Evolutionary conservation across 2,113 vertebrate species (phyloP), one percentile per base, ranked within the genome.

Genomic region (Solenodon paradoxus): DNA sequence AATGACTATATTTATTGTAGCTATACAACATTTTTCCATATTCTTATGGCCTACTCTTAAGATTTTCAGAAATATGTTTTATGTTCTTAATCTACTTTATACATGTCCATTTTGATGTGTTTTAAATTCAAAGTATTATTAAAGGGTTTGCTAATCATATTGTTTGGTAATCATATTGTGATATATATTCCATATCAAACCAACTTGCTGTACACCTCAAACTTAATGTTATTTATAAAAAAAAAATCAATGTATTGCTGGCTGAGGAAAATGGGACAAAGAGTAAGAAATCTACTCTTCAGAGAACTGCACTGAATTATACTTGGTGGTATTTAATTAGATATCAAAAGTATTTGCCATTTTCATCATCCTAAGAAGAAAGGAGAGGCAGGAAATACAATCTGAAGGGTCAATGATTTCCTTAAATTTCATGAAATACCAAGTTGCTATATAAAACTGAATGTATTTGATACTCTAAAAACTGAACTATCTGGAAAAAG

Each of bases 381-480:
- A 79, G 64, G 49, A 93, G 47, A 95, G 61, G 72, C 38, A 80
- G 63, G 71, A 97, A 66, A 92, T 92, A 96, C 9, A 93, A 96
- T 94, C 95, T 93, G 51, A 96, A 88, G 90, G 83, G 80, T 95
- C 79, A 92, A 96, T 61, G 59, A 97, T 92, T 92, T 96, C 53
- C 82, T 96, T 96, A 92, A 80, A 84, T 94, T 95, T 93, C 53
- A 81, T 66, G 19, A 97, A 97, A 93, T 96, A 74, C 5, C 92
- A 97, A 95, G 88, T 96, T 96, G 95, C 88, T 94, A 95, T 96
- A 97, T 78, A 97, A 96, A 97, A 86, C 55, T 75, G 94, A 96
- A 96, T 92, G 90, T 91, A 96, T 89, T 92, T 94, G 74, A 61
- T 95, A 71, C 64, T 97, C 79, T 94, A 92, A 96, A 95, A 95